Evolutionary conservation across 2,797 vertebrate species (phyloP).

Genomic region (Danio tinwini): DNA sequence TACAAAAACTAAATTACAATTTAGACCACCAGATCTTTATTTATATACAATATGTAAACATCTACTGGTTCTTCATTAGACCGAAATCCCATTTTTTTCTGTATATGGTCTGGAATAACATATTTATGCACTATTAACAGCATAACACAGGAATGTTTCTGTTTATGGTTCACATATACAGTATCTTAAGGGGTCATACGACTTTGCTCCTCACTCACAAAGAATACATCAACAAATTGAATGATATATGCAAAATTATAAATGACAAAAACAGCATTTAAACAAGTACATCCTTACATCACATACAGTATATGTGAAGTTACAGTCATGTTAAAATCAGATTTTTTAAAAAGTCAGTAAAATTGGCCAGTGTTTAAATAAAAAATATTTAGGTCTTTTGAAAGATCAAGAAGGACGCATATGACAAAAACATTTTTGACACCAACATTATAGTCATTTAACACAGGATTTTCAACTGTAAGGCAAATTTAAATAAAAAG

Average conservation of each 20-base stretch:
- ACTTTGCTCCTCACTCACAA: background rate
- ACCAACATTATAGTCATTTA: slow-evolving; percentile 6
- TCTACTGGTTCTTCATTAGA: slow-evolving; percentile 47
- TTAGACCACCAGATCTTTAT: slow-evolving; percentile 64
- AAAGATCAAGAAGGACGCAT: background rate
- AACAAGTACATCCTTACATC: background rate
- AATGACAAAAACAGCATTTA: background rate
- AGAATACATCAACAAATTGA: slow-evolving; percentile 4
- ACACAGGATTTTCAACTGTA: background rate
- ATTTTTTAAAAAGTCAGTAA: background rate
- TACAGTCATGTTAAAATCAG: background rate
- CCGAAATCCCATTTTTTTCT: slow-evolving; percentile 47
- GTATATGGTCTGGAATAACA: slow-evolving; percentile 48
- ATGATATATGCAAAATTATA: background rate
- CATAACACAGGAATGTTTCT: slow-evolving; percentile 41
- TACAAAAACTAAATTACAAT: slow-evolving; percentile 50
- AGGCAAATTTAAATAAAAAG: slow-evolving; percentile 8
- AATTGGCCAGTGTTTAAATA: background rate
- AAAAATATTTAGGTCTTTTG: background rate
- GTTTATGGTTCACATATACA: slow-evolving; percentile 16
- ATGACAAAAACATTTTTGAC: background rate
- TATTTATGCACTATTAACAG: slow-evolving; percentile 43
- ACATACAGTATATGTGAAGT: background rate
- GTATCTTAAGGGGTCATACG: background rate
- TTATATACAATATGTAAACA: slow-evolving; percentile 71